Base-by-base conservation (phyloP, 2,888 invertebrate species). In the Lycophotia porphyrea region DNA sequence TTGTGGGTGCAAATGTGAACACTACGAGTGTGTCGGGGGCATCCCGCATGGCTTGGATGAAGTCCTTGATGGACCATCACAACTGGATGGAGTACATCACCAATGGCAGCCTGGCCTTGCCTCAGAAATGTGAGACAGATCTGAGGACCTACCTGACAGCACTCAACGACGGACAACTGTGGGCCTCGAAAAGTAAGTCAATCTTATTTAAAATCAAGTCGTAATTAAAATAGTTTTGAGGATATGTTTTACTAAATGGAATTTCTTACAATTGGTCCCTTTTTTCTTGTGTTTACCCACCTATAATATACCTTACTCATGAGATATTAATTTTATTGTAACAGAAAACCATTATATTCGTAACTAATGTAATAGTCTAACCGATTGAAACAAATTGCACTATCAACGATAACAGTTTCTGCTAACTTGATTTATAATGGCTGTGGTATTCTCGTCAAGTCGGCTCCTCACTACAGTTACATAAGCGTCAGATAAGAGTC, bases 121-220 rank as follows among this genome's bases (percentile, higher is more conserved):
- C 94, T n/a, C 76, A 85, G 27, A 93, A 95, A 92, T 90, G 97
- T 97, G 73, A 95, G 97, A 75, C 96, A 89, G 91, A 97, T 95
- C 85, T 98, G 96, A 88, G 96, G 96, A 89, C 94, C 95, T 96
- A 96, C 80, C 82, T 96, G 90, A 93, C 95, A 39, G 97, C 97
- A 0, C 94, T 98, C 31, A 96, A 97, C 81, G 97, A 97, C 72
- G 98, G 97, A 74, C 97, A 97, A 84, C 94, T 97, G 63, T 98
- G 98, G 98, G 98, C 98, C 18, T 97, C 98, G 52, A 98, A 97
- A 96, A 98, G 98, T 98, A 92, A 97, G 98, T 97, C 0, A 36
- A 61, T 9, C 13, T 8, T n/a, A 1, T n/a, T 39, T 11, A 11
- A 24, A n/a, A n/a, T n/a, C n/a, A n/a, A n/a, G n/a, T n/a, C n/a